phyloP scores from a whole-genome alignment of 2,888 invertebrate species.

The Galerucella pusilla region DNA sequence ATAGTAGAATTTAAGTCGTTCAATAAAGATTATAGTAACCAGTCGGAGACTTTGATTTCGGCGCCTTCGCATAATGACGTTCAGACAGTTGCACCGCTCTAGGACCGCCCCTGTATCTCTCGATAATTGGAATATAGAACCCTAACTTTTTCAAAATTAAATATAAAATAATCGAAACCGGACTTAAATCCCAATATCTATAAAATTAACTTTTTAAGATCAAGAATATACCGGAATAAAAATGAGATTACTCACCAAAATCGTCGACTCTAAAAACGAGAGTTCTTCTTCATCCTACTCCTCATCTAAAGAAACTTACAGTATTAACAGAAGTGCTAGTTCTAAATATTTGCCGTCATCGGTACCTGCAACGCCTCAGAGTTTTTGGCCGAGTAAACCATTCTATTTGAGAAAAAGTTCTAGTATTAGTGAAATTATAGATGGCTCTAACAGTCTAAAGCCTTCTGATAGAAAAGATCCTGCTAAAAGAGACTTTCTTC shows the following conservation, averaged over 20 bases:
- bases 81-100: too few relatives aligned
- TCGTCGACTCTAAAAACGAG: conserved; percentile 53
- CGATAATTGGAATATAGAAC: neutral
- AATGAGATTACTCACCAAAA: conserved; percentile 55
- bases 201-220: neutral
- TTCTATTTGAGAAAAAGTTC: conserved; percentile 58
- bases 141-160: neutral
- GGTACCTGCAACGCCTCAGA: conserved; percentile 50
- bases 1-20: too few relatives aligned
- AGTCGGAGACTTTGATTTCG: too few relatives aligned
- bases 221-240: conserved; percentile 23
- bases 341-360: conserved; percentile 50
- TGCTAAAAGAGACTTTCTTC: conserved; percentile 81
- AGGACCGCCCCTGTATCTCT: too few relatives aligned
- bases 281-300: conserved; percentile 46
- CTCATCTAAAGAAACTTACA: conserved; percentile 49
- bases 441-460: conserved; percentile 82
- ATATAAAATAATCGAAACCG: neutral
- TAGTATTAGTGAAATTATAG: conserved; percentile 69
- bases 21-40: too few relatives aligned
- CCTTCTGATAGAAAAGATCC: conserved; percentile 89
- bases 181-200: neutral
- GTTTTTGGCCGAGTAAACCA: conserved; percentile 31
- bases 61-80: too few relatives aligned
- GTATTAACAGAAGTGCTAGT: conserved; percentile 50